phyloP scores from a whole-genome alignment of 2,888 invertebrate species.

The Pandemis heparana region DNA sequence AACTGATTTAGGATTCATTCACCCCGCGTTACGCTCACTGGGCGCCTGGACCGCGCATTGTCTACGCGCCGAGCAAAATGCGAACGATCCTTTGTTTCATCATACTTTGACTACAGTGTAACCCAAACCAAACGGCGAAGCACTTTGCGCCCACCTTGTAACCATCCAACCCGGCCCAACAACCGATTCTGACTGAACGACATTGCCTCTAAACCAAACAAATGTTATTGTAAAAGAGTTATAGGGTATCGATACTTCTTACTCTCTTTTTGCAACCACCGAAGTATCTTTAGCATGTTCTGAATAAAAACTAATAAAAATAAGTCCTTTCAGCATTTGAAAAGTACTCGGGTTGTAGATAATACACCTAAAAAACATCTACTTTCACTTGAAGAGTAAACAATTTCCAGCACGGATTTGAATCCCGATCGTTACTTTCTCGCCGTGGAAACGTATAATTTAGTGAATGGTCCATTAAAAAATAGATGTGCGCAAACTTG shows the following conservation, averaged over 20 bases:
- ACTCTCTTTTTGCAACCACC: slow-evolving; percentile 8
- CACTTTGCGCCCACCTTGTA: slow-evolving; percentile 73
- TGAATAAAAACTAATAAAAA: slow-evolving; percentile 12
- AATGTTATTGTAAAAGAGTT: not conserved
- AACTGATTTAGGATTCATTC: slow-evolving; percentile 80
- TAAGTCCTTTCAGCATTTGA: slow-evolving; percentile 29
- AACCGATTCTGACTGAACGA: slow-evolving; percentile 65
- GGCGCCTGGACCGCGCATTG: slow-evolving; percentile 73
- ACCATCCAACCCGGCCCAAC: slow-evolving; percentile 61
- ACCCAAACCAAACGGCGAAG: slow-evolving; percentile 67
- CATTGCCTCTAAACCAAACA: slow-evolving; percentile 64
- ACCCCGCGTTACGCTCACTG: slow-evolving; percentile 78
- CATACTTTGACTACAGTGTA: slow-evolving; percentile 68
- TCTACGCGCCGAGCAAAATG: slow-evolving; percentile 69
- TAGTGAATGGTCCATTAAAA: slow-evolving; percentile 69
- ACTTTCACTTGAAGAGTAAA: slow-evolving; percentile 74
- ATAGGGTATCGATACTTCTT: not conserved
- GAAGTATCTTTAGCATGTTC: slow-evolving; percentile 5
- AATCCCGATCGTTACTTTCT: slow-evolving; percentile 73
- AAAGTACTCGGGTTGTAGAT: slow-evolving; percentile 46
- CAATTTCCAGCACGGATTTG: slow-evolving; percentile 65
- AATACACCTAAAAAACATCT: slow-evolving; percentile 50
- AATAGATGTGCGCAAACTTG: slow-evolving; percentile 66
- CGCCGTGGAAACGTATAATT: slow-evolving; percentile 74
- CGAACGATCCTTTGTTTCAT: slow-evolving; percentile 78